Evolutionary conservation across 30 jellyfish, hydroid and myxozoan species (phyloP), one percentile per base, ranked within the genome.

Genomic region (Clytia hemisphaerica): DNA sequence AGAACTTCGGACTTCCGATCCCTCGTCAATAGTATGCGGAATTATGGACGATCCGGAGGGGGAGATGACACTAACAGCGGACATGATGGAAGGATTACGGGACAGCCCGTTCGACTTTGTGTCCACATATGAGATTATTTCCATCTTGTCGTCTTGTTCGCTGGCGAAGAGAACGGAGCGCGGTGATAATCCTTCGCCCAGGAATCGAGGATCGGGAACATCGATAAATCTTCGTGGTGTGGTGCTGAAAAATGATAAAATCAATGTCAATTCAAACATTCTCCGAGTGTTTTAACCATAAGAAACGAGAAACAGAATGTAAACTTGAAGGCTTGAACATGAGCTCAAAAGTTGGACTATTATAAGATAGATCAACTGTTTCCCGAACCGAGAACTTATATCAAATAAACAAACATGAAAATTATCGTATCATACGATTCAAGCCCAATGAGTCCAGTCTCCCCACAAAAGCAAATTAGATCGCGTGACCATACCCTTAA

Each of bases 151-250:
- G 1, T 81, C 88, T 55, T 86, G 93, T 27, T 74, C 79, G 26
- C 94, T 78, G 0, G 96, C 73, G 4, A 89, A 21, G 6, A 75
- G 84, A 36, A 89, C 55, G 16, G 94, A 68, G 4, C 94, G 88
- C 4, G 77, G 84, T 22, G 82, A 70, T 1, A 53, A n/a, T 35
- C 85, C 94, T 37, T 44, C 57, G 18, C 98, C 98, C 27, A 89
- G 85, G 62, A 75, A 76, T 45, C 94, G 73, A 46, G 98, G 98
- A 47, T 70, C 79, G 26, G 93, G 90, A 14, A 89, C 68, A 69
- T 89, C 98, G 47, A 89, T 81, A 44, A 70, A 78, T 34, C 77
- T 49, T 24, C 98, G 45, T 22, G 85, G 69, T 45, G 44, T 81
- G 5, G 98, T 67, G 47, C 98, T 89, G 40, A 37, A 47, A 12